These are phyloP conservation scores for Cherax quadricarinatus DNA, from an alignment of 1,140 invertebrate genomes.

Conservation along the genomic window DNA sequence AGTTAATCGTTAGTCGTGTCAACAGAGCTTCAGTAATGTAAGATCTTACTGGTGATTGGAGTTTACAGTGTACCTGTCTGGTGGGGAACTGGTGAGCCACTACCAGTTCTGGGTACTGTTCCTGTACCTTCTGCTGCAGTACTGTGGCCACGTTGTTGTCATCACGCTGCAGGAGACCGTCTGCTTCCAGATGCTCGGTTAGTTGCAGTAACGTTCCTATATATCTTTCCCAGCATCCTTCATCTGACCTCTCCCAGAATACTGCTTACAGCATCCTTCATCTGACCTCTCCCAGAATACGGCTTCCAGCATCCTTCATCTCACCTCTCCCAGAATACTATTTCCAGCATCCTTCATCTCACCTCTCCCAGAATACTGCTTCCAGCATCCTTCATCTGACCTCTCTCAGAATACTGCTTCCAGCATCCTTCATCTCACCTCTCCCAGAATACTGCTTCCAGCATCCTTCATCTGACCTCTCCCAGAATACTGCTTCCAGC, in stretches of 20 bases:
- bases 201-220: neutral
- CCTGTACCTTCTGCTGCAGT: conserved; percentile 42
- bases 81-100: neutral
- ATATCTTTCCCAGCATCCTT: neutral
- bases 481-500: too few species aligned
- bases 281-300: too few species aligned
- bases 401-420: too few species aligned
- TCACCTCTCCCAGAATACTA: neutral
- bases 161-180: conserved; percentile 61
- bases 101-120: conserved; percentile 60
- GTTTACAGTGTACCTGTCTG: neutral
- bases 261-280: neutral
- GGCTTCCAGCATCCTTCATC: neutral
- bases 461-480: too few species aligned
- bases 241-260: neutral
- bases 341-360: neutral
- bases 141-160: conserved; percentile 47
- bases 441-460: too few species aligned
- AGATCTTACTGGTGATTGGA: too few species aligned
- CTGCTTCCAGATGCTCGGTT: conserved; percentile 58
- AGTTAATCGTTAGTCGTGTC: too few species aligned
- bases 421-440: too few species aligned
- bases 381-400: too few species aligned
- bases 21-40: too few species aligned
- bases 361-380: too few species aligned